Percentiles rank a stretch among this genome's conserved stretches.
phyloP scores from a whole-genome alignment of 1,140 invertebrate species.

The Amyelois transitella region DNA sequence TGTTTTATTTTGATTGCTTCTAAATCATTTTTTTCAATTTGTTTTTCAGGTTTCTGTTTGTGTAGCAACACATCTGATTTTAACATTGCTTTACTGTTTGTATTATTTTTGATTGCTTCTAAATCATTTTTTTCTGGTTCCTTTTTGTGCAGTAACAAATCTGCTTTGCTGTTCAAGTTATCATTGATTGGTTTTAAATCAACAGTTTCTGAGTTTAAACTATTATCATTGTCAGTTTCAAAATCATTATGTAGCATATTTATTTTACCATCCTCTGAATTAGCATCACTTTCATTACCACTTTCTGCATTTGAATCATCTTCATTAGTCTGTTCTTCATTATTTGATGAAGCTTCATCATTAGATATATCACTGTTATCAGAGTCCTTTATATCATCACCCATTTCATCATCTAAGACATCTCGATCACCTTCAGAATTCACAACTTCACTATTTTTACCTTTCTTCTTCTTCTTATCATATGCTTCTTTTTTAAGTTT shows the following conservation, averaged over 20 bases:
- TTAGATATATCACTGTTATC: slow-evolving; percentile 12
- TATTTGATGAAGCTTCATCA: slow-evolving; percentile 10
- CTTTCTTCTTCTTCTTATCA: slow-evolving; percentile 55
- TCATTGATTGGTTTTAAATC: neutral
- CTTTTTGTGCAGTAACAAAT: too few relatives aligned
- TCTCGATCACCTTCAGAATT: slow-evolving; percentile 46
- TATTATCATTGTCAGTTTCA: slow-evolving; percentile 8
- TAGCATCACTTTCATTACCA: slow-evolving; percentile 1
- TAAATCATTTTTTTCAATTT: too few relatives aligned
- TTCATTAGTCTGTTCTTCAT: slow-evolving; percentile 6
- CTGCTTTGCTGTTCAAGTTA: too few relatives aligned
- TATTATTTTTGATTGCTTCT: too few relatives aligned
- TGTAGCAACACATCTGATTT: too few relatives aligned
- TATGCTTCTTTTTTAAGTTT: slow-evolving; percentile 60
- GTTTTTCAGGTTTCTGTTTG: too few relatives aligned
- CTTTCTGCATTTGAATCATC: slow-evolving; percentile 3
- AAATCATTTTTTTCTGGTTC: too few relatives aligned
- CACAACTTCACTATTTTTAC: slow-evolving; percentile 31
- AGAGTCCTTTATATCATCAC: slow-evolving; percentile 9
- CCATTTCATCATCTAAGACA: slow-evolving; percentile 37
- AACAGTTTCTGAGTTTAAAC: neutral
- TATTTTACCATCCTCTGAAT: slow-evolving; percentile 7
- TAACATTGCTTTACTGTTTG: too few relatives aligned
- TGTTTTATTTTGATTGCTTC: slow-evolving; percentile 9
- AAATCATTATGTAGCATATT: slow-evolving; percentile 5